phyloP scores from a whole-genome alignment of 2,113 vertebrate genomes.

The Orycteropus afer region DNA sequence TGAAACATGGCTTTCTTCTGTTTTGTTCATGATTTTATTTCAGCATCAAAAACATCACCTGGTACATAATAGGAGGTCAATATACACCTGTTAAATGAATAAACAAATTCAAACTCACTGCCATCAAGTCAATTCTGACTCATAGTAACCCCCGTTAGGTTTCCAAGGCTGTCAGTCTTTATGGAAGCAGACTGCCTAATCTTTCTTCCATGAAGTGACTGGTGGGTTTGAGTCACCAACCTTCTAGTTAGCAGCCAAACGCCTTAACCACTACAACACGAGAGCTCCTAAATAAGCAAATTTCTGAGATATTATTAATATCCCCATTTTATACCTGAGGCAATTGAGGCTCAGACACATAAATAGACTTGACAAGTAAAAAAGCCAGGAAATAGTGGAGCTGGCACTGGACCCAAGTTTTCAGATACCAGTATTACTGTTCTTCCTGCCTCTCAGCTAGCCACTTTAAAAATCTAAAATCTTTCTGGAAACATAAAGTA shows the following conservation, averaged over 20 bases:
- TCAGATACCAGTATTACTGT: neutral
- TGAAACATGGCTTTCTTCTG: neutral
- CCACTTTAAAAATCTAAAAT: neutral
- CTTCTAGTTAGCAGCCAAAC: too few relatives aligned
- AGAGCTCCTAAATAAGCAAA: too few relatives aligned
- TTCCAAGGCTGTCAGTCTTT: too few relatives aligned
- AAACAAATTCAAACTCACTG: too few relatives aligned
- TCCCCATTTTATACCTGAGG: neutral
- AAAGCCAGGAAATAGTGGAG: neutral
- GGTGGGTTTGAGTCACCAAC: too few relatives aligned
- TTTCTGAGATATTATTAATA: neutral
- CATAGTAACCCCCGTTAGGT: too few relatives aligned
- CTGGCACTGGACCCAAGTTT: neutral
- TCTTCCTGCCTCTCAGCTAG: neutral
- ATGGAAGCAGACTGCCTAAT: too few relatives aligned
- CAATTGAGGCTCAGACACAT: neutral
- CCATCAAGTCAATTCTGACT: too few relatives aligned
- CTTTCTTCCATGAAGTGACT: too few relatives aligned
- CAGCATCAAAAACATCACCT: neutral
- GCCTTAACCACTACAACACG: too few relatives aligned
- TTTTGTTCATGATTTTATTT: constrained; percentile 2
- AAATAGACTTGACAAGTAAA: neutral
- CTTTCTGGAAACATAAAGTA: neutral
- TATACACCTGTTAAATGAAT: neutral
- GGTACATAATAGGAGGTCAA: neutral